Evolutionary conservation across 1,140 invertebrate species (phyloP).

Genomic region (Subanguina moxae): DNA sequence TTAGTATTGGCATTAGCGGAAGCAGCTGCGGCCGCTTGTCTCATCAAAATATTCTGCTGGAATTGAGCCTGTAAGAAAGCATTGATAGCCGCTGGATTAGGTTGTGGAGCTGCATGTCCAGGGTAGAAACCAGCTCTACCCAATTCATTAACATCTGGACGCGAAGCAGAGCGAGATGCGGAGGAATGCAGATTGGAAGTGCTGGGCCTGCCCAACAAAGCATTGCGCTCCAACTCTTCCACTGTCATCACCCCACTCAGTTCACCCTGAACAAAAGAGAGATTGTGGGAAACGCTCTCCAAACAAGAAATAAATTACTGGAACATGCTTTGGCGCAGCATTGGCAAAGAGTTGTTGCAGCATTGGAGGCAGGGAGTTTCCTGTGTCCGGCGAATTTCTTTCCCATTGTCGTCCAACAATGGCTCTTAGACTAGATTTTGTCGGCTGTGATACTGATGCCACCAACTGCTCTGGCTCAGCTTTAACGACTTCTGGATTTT

Average conservation of each 20-base stretch:
- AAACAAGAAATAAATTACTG: not conserved
- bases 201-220: not conserved
- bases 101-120: not conserved
- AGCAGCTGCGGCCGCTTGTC: not conserved
- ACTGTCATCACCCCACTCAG: conserved; percentile 6
- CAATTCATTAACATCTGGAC: not conserved
- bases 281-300: no score
- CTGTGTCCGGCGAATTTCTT: not conserved
- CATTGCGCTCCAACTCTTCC: conserved; percentile 13
- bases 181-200: not conserved
- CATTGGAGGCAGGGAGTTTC: not conserved
- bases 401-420: not conserved
- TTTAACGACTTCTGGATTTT: no score
- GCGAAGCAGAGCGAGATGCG: not conserved
- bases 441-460: no score
- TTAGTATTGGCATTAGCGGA: not conserved
- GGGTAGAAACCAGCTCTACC: not conserved
- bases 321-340: not conserved
- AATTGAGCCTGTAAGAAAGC: not conserved
- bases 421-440: no score
- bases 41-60: not conserved
- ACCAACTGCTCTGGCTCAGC: no score
- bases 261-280: conserved; percentile 7
- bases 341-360: conserved; percentile 7
- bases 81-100: not conserved